Percentiles rank a stretch among this genome's conserved stretches.
Evolutionary conservation across 2,888 invertebrate species (phyloP).

Genomic region (Gymnocheta viridis): DNA sequence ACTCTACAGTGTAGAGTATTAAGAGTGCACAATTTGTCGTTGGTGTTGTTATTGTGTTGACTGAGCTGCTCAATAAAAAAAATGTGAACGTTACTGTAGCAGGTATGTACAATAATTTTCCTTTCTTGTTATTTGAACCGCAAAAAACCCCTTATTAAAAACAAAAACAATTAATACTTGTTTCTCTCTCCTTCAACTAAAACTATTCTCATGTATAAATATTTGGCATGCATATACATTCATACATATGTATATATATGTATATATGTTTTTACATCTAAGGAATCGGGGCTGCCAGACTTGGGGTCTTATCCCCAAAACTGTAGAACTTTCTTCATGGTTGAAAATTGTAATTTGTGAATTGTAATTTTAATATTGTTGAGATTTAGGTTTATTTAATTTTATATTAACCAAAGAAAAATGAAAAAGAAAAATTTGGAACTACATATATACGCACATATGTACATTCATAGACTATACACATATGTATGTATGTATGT

Average conservation of each 20-base stretch:
- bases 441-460: too few relatives aligned
- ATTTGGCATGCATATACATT: not conserved
- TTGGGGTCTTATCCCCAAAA: not conserved
- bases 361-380: not conserved
- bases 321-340: not conserved
- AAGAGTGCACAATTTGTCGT: slow-evolving; percentile 8
- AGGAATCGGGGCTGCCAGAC: not conserved
- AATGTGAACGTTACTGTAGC: slow-evolving; percentile 58
- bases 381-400: too few relatives aligned
- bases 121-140: slow-evolving; percentile 10
- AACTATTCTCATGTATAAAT: slow-evolving; percentile 27
- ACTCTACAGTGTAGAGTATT: slow-evolving; percentile 56
- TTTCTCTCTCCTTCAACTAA: slow-evolving; percentile 51
- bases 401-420: too few relatives aligned
- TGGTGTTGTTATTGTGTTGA: slow-evolving; percentile 10
- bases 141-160: slow-evolving; percentile 32
- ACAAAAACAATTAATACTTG: slow-evolving; percentile 26
- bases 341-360: not conserved
- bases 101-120: slow-evolving; percentile 65
- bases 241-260: too few relatives aligned
- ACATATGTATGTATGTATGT: too few relatives aligned
- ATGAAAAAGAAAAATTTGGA: too few relatives aligned
- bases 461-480: too few relatives aligned
- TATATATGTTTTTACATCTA: too few relatives aligned
- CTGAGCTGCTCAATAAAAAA: slow-evolving; percentile 34